Conservation (phyloP, 2,888 invertebrate species). For the Ophraella communa region DNA sequence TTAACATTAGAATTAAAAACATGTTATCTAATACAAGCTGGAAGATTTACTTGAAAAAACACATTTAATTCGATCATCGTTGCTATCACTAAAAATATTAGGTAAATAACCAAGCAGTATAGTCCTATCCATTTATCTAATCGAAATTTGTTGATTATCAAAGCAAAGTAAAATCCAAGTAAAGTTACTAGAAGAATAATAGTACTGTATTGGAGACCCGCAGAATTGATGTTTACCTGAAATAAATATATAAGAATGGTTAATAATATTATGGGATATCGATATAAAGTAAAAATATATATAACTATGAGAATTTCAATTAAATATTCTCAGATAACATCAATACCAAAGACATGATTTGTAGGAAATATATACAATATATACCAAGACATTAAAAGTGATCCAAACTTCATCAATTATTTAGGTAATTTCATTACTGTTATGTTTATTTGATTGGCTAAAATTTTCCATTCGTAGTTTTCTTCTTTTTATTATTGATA, state of each 20-base stretch:
- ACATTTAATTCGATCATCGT: slow-evolving; percentile 11
- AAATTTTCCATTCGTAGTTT: too few species aligned
- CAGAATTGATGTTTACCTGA: slow-evolving; percentile 15
- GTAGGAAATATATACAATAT: too few species aligned
- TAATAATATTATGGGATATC: neutral
- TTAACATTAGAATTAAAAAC: too few species aligned
- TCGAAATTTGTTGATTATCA: slow-evolving; percentile 6
- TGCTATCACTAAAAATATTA: slow-evolving; percentile 14
- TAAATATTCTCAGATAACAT: too few species aligned
- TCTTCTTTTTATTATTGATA: too few species aligned
- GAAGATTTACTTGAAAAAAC: slow-evolving; percentile 17
- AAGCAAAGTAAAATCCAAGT: slow-evolving; percentile 7
- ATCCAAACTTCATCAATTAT: too few species aligned
- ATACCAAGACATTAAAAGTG: too few species aligned
- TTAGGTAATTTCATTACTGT: too few species aligned
- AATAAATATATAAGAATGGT: slow-evolving; percentile 2
- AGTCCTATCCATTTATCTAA: slow-evolving; percentile 15
- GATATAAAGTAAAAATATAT: too few species aligned
- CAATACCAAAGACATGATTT: too few species aligned
- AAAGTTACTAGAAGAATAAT: slow-evolving; percentile 13
- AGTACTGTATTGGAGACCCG: slow-evolving; percentile 17
- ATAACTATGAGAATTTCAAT: too few species aligned
- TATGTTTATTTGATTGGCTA: too few species aligned
- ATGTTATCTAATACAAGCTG: slow-evolving; percentile 1
- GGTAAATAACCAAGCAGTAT: slow-evolving; percentile 9